A percentile compares a stretch with the other conserved stretches of the same genome.
Evolutionary conservation across 2,797 vertebrate species (phyloP).

Genomic region (Malacoctenus gilli): DNA sequence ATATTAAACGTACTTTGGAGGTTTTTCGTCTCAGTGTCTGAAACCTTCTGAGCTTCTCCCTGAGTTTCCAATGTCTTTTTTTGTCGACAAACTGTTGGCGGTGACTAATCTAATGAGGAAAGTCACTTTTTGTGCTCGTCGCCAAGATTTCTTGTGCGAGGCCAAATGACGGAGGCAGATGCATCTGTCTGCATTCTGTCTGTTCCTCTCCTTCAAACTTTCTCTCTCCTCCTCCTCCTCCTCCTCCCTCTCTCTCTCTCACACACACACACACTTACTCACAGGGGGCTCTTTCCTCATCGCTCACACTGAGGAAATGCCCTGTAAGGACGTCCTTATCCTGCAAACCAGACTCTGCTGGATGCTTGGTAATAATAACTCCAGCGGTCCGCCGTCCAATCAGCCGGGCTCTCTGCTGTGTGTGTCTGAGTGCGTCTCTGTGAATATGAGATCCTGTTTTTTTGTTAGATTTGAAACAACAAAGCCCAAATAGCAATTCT

Average conservation of each 20-base stretch:
- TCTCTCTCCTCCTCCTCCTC: too few relatives aligned
- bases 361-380: constrained; percentile 73
- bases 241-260: too few relatives aligned
- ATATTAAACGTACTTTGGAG: too few relatives aligned
- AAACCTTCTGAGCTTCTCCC: too few relatives aligned
- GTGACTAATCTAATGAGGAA: constrained; percentile 42
- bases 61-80: too few relatives aligned
- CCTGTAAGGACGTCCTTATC: constrained; percentile 75
- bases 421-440: too few relatives aligned
- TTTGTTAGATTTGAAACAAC: too few relatives aligned
- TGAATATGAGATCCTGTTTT: too few relatives aligned
- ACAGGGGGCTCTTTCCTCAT: constrained; percentile 69
- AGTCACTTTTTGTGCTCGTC: constrained; percentile 58
- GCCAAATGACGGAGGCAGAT: constrained; percentile 58
- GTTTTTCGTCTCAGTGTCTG: too few relatives aligned
- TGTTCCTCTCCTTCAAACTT: constrained; percentile 53
- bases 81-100: too few relatives aligned
- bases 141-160: constrained; percentile 70
- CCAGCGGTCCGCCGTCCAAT: constrained; percentile 67
- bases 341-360: constrained; percentile 73
- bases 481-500: too few relatives aligned
- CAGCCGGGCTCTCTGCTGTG: constrained; percentile 55
- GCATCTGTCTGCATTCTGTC: constrained; percentile 57
- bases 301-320: constrained; percentile 72
- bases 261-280: too few relatives aligned